These are phyloP conservation scores for Anguilla obscura DNA, from an alignment of 2,797 vertebrate genomes.

Conservation along the genomic window DNA sequence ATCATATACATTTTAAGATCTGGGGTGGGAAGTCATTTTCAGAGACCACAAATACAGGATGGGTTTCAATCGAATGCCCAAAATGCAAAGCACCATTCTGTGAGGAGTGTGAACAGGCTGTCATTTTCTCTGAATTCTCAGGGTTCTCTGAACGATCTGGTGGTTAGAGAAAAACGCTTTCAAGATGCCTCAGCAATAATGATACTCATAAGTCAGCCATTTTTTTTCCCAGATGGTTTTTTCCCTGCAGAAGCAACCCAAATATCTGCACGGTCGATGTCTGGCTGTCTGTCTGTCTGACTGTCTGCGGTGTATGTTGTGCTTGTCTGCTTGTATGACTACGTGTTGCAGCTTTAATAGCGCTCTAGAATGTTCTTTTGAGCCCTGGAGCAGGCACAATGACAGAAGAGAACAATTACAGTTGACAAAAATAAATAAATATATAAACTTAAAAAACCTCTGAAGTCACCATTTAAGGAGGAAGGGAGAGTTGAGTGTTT, in stretches of 20 bases:
- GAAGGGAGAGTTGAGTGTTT: not conserved
- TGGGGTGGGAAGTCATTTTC: not conserved
- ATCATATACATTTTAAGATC: not conserved
- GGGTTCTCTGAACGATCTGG: constrained; percentile 56
- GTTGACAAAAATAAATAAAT: not conserved
- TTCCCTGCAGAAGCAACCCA: constrained; percentile 8
- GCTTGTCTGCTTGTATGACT: not conserved
- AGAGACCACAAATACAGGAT: not conserved
- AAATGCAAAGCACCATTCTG: constrained; percentile 37
- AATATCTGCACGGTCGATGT: not conserved
- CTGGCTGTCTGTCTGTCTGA: not conserved
- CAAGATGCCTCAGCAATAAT: constrained; percentile 55
- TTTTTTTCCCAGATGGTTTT: constrained; percentile 38
- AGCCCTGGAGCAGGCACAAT: not conserved
- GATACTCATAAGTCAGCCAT: constrained; percentile 48
- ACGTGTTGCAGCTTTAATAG: not conserved
- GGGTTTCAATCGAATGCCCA: constrained; percentile 10
- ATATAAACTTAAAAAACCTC: not conserved
- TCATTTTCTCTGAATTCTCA: constrained; percentile 26
- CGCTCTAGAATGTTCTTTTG: not conserved
- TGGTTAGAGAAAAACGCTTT: constrained; percentile 43
- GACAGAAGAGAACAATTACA: not conserved
- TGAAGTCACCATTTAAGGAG: not conserved
- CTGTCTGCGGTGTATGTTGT: not conserved
- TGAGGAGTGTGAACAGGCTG: constrained; percentile 48